Conservation (phyloP, 2,888 invertebrate species). For the Griposia aprilina region DNA sequence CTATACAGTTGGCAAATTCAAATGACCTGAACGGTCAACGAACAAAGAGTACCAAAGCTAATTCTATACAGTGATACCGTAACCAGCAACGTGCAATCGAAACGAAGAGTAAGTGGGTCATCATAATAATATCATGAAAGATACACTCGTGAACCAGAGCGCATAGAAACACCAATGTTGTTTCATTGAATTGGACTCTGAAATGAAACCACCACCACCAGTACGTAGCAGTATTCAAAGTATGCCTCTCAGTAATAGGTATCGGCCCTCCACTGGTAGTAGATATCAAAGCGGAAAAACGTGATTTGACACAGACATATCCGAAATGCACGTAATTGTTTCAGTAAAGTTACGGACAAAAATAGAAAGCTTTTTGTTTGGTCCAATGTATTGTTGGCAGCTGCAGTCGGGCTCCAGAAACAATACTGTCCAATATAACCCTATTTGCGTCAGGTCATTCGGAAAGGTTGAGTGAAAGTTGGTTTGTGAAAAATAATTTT, state of each 20-base stretch:
- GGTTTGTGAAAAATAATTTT: slow-evolving; percentile 19
- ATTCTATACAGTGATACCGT: slow-evolving; percentile 54
- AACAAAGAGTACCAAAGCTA: slow-evolving; percentile 53
- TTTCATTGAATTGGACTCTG: slow-evolving; percentile 39
- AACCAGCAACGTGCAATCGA: slow-evolving; percentile 62
- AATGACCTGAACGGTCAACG: slow-evolving; percentile 50
- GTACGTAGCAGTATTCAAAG: slow-evolving; percentile 6
- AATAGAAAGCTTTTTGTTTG: slow-evolving; percentile 60
- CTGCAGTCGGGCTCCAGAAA: slow-evolving; percentile 42
- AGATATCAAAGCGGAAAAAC: slow-evolving; percentile 29
- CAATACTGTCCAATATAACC: slow-evolving; percentile 56
- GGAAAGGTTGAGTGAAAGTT: slow-evolving; percentile 49
- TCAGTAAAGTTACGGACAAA: slow-evolving; percentile 47
- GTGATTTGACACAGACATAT: slow-evolving; percentile 46
- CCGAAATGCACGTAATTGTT: slow-evolving; percentile 39
- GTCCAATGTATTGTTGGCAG: slow-evolving; percentile 61
- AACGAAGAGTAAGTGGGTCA: slow-evolving; percentile 70
- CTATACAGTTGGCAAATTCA: slow-evolving; percentile 18
- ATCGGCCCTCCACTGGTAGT: not conserved
- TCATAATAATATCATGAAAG: slow-evolving; percentile 64
- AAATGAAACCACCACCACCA: slow-evolving; percentile 5
- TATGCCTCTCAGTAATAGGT: not conserved
- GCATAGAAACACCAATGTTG: slow-evolving; percentile 42
- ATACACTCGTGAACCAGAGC: slow-evolving; percentile 63
- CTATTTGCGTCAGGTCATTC: slow-evolving; percentile 39